Evolutionary conservation across 2,797 vertebrate species (phyloP).

Genomic region (Anolis apletophallus): DNA sequence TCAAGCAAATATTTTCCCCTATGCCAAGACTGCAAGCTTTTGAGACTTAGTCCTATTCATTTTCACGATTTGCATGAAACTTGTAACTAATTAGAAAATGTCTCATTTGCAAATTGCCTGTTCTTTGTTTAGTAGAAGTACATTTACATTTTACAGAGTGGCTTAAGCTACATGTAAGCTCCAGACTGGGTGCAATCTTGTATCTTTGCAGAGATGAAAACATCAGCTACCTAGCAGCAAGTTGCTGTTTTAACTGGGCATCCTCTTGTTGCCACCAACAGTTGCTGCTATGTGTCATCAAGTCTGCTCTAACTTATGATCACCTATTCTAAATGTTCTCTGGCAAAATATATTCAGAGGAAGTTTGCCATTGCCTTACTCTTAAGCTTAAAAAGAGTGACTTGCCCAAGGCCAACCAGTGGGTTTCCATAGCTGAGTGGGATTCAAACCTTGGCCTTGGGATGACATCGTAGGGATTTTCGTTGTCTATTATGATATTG

Average conservation of each 20-base stretch:
- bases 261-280: slow-evolving; percentile 4
- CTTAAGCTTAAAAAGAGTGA: too few relatives aligned
- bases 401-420: too few relatives aligned
- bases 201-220: background rate
- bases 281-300: too few relatives aligned
- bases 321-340: too few relatives aligned
- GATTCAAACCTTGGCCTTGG: background rate
- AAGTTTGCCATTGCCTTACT: too few relatives aligned
- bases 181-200: slow-evolving; percentile 32
- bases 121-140: slow-evolving; percentile 45
- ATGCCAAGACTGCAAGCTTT: too few relatives aligned
- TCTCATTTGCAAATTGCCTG: background rate
- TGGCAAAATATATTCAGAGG: too few relatives aligned
- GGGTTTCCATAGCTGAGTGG: too few relatives aligned
- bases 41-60: too few relatives aligned
- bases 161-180: slow-evolving; percentile 29
- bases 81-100: background rate
- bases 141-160: slow-evolving; percentile 6
- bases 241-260: background rate
- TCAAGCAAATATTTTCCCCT: too few relatives aligned
- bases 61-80: too few relatives aligned
- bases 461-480: background rate
- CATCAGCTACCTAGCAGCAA: background rate
- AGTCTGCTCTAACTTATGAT: too few relatives aligned
- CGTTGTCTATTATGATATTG: background rate